Conservation (phyloP, 2,888 invertebrate genomes). For the Zygogramma bicolorata region DNA sequence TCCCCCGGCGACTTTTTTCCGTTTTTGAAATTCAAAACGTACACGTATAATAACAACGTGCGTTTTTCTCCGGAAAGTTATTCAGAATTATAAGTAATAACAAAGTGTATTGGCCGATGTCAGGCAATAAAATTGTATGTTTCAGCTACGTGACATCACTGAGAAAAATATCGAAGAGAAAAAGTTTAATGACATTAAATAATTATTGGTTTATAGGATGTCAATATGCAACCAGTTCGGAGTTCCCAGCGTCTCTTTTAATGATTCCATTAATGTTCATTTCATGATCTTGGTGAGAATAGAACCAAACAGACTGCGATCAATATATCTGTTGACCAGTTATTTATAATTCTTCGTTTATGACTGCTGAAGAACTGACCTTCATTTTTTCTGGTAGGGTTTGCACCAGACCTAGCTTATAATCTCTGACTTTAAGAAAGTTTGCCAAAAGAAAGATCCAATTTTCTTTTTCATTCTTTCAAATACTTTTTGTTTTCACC, state of each 20-base stretch:
- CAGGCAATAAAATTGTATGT: background rate
- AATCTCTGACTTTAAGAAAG: too few species aligned
- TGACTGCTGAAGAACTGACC: too few species aligned
- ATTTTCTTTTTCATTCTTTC: too few species aligned
- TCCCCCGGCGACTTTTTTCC: conserved; percentile 28
- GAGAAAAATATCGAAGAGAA: background rate
- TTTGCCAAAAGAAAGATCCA: too few species aligned
- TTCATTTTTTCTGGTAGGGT: too few species aligned
- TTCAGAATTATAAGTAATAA: conserved; percentile 21
- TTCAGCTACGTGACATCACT: background rate
- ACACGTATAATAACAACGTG: conserved; percentile 29
- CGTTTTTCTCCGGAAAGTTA: conserved; percentile 38
- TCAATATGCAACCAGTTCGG: background rate
- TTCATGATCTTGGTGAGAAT: background rate
- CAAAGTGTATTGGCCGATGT: conserved; percentile 1
- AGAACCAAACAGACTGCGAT: too few species aligned
- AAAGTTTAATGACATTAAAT: background rate
- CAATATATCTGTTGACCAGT: too few species aligned
- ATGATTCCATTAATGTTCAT: background rate
- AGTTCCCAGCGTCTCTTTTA: background rate
- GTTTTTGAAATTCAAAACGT: conserved; percentile 38
- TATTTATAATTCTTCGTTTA: too few species aligned
- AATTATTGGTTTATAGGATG: background rate
- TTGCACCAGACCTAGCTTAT: too few species aligned
- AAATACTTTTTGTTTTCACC: too few species aligned